Conservation (phyloP, 2,888 invertebrate genomes). For the Limnephilus marmoratus region DNA sequence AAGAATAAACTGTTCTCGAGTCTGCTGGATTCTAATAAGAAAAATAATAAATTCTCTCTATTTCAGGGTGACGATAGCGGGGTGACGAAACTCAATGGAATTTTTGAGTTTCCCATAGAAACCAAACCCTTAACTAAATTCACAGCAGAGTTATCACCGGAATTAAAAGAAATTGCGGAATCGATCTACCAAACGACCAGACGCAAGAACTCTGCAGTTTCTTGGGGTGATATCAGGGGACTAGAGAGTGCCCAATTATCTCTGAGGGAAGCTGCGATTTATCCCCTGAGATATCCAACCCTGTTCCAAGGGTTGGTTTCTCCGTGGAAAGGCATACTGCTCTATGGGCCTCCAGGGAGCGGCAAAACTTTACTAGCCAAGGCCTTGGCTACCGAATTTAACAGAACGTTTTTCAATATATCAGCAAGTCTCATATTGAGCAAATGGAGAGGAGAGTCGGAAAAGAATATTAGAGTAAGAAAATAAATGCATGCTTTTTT, state of each 20-base stretch:
- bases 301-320: slow-evolving; percentile 82
- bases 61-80: slow-evolving; percentile 20
- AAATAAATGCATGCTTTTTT: not conserved
- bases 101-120: slow-evolving; percentile 36
- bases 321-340: slow-evolving; percentile 90
- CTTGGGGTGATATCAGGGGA: slow-evolving; percentile 87
- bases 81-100: not conserved
- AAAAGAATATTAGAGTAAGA: slow-evolving; percentile 89
- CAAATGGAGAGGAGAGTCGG: slow-evolving; percentile 97
- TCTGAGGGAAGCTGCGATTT: slow-evolving; percentile 91
- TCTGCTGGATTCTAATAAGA: not conserved
- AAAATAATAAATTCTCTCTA: not conserved
- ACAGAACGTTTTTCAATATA: slow-evolving; percentile 92
- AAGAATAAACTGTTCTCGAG: no score
- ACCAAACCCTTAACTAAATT: slow-evolving; percentile 69
- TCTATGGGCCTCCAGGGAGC: slow-evolving; percentile 83
- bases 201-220: slow-evolving; percentile 80
- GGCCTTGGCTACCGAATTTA: slow-evolving; percentile 89
- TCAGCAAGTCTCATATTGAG: slow-evolving; percentile 93
- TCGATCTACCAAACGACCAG: slow-evolving; percentile 80
- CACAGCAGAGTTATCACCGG: slow-evolving; percentile 72
- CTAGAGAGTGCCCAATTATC: slow-evolving; percentile 85
- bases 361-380: slow-evolving; percentile 95
- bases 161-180: slow-evolving; percentile 82
- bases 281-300: slow-evolving; percentile 84